A percentile compares a stretch with the other conserved stretches of the same genome.
phyloP scores from a whole-genome alignment of 37 sponge, comb jelly and placozoan genomes.

The Axinella damicornis region DNA sequence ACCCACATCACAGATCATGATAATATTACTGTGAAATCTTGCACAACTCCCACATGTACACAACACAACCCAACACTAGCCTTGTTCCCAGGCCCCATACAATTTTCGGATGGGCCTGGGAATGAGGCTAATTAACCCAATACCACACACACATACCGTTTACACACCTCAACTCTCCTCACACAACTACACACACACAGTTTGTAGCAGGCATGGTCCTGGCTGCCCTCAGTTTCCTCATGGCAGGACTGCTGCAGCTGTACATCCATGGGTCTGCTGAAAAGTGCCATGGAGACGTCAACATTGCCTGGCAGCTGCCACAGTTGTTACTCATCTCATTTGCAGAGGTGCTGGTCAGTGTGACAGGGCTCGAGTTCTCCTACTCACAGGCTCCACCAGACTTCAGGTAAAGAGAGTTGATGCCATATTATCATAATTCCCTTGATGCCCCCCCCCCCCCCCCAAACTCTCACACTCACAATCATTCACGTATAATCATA shows the following conservation, averaged over 20 bases:
- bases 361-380: constrained; percentile 86
- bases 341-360: constrained; percentile 69
- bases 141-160: too few species aligned
- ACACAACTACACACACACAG: constrained; percentile 16
- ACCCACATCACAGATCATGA: too few species aligned
- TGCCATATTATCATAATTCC: too few species aligned
- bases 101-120: too few species aligned
- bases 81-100: too few species aligned
- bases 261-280: constrained; percentile 44
- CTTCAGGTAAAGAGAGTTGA: constrained; percentile 64
- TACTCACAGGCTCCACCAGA: constrained; percentile 81
- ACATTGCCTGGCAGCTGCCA: constrained; percentile 77
- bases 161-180: too few species aligned
- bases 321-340: constrained; percentile 71
- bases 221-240: constrained; percentile 70
- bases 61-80: too few species aligned
- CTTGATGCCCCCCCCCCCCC: background rate
- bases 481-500: too few species aligned
- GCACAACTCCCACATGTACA: too few species aligned
- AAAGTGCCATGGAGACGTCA: constrained; percentile 69
- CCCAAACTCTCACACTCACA: too few species aligned
- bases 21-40: too few species aligned
- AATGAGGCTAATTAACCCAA: too few species aligned
- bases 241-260: constrained; percentile 74
- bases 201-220: constrained; percentile 68